Evolutionary conservation across 1,140 invertebrate genomes (phyloP).

Genomic region (Trinorchestia longiramus): DNA sequence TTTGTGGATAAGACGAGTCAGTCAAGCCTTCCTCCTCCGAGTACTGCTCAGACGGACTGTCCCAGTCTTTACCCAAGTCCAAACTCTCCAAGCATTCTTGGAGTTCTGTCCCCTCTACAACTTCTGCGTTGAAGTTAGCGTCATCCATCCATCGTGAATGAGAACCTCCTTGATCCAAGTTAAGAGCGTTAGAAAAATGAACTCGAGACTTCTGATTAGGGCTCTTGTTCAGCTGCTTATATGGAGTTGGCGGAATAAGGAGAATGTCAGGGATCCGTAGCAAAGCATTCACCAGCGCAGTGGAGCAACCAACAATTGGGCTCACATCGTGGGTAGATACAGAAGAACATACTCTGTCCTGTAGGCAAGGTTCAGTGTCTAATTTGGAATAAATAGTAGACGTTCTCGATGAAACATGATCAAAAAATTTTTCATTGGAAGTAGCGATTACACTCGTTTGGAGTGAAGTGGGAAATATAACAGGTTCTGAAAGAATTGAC

Average conservation of each 20-base stretch:
- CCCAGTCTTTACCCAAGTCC: background rate
- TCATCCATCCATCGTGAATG: background rate
- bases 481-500: background rate
- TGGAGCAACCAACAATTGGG: background rate
- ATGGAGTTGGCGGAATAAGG: slow-evolving; percentile 33
- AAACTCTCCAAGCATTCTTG: background rate
- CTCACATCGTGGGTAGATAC: background rate
- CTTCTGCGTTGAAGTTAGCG: background rate
- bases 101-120: background rate
- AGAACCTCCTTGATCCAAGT: background rate
- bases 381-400: background rate
- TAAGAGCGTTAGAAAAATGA: background rate
- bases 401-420: background rate
- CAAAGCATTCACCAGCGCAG: background rate
- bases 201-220: background rate
- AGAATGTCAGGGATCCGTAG: slow-evolving; percentile 24
- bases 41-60: background rate
- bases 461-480: background rate
- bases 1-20: background rate
- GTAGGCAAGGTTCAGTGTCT: background rate
- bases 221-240: slow-evolving; percentile 4
- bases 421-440: background rate
- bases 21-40: background rate
- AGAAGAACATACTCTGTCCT: background rate
- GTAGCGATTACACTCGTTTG: background rate